Conservation (phyloP, 2,888 invertebrate genomes). For the Drosophila borealis region DNA sequence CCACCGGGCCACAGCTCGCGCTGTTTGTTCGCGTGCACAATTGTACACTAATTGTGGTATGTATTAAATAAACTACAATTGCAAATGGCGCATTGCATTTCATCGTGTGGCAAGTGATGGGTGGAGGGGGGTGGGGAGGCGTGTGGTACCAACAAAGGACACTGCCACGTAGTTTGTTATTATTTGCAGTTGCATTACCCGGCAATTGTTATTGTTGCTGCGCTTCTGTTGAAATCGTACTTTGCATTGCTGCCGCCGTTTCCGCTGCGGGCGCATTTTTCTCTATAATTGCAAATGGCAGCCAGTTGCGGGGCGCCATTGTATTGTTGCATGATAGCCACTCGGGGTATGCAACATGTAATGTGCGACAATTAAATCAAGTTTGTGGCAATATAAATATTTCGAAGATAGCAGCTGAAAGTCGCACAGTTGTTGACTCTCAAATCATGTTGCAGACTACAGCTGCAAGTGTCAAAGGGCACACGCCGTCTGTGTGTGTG, state of each 20-base stretch:
- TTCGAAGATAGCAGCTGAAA: conserved; percentile 30
- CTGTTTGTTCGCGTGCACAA: conserved; percentile 57
- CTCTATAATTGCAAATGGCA: conserved; percentile 69
- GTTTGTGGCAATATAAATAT: conserved; percentile 42
- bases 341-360: conserved; percentile 41
- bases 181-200: conserved; percentile 62
- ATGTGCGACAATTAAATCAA: conserved; percentile 79
- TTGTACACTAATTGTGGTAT: conserved; percentile 75
- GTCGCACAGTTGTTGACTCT: conserved; percentile 9
- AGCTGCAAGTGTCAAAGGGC: conserved; percentile 23
- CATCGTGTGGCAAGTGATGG: conserved; percentile 5
- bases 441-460: conserved; percentile 25
- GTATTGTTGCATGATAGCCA: conserved; percentile 17
- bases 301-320: conserved; percentile 38
- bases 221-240: conserved; percentile 35
- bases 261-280: conserved; percentile 73
- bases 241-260: conserved; percentile 67
- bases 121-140: background rate
- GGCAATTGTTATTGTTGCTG: conserved; percentile 43
- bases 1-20: conserved; percentile 6
- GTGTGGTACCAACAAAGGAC: conserved; percentile 16
- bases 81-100: conserved; percentile 77
- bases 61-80: conserved; percentile 78
- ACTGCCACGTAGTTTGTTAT: conserved; percentile 63
- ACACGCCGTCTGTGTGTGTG: background rate